Base-by-base conservation (phyloP, 2,888 invertebrate genomes). In the Boloria euphrosyne region DNA sequence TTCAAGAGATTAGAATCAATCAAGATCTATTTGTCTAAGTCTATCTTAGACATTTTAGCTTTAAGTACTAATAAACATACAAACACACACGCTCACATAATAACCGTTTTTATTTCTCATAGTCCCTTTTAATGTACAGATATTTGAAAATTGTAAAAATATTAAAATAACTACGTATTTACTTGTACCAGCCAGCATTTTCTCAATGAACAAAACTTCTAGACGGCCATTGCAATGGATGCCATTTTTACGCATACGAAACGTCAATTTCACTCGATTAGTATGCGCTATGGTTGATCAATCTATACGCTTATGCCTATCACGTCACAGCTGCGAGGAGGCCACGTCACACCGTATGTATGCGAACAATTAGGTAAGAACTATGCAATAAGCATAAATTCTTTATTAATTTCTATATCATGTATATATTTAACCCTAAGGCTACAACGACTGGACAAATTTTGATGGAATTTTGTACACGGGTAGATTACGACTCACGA, bases 231-330 rank as follows among this genome's bases (percentile, higher is more conserved):
- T 59, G 59, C 49, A 27, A 46, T 59, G 38, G 10, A 38, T 38
- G 31, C 31, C 31, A 49, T 59, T 62, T 62, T 50, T 52, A 46
- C 51, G 63, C 22, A 60, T 54, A 62, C 31, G 17, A 66, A 63
- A 51, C 43, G 54, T 63, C 44, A 89, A 86, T 90, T 90, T 90
- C 90, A 82, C 90, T 78, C 79, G 67, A 79, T 90, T 82, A 77
- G 75, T 80, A 90, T 90, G 80, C 89, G 78, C 77, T 74, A 65
- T 53, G 49, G 51, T 31, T 53, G 50, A 54, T 66, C 53, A 51
- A 49, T 68, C 13, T 27, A 18, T 55, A 46, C 38, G 52, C 68
- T 74, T 74, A 80, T 83, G 82, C 78, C 74, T 75, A 79, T 76
- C 83, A 80, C 80, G 81, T 79, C 76, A 80, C 75, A 70, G 74